phyloP scores from a whole-genome alignment of 2,888 invertebrate genomes.

The Psococerastis gibbosa region DNA sequence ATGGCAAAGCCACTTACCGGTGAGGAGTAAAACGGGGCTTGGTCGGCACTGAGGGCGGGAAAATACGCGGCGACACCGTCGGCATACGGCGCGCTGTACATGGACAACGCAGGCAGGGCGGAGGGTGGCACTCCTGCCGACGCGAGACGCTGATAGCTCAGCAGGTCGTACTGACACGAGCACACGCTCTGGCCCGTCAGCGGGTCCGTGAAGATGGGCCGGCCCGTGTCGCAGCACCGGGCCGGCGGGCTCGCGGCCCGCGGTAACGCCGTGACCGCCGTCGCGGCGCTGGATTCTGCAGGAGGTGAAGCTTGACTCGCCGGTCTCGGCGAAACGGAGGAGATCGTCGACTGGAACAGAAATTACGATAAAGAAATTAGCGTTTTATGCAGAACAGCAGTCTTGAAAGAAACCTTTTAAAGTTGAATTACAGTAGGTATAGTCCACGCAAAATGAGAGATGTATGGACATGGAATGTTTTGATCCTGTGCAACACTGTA shows the following conservation, averaged over 20 bases:
- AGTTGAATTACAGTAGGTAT: no score
- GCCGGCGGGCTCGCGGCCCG: slow-evolving; percentile 28
- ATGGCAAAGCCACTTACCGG: slow-evolving; percentile 54
- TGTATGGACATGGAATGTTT: no score
- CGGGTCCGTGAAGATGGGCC: slow-evolving; percentile 78
- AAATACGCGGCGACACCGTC: slow-evolving; percentile 71
- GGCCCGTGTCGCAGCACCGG: slow-evolving; percentile 79
- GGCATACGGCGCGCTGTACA: slow-evolving; percentile 63
- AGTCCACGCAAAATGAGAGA: no score
- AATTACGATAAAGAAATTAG: slow-evolving; percentile 2
- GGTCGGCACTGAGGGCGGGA: slow-evolving; percentile 66
- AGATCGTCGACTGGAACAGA: slow-evolving; percentile 20
- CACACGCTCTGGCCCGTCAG: slow-evolving; percentile 75
- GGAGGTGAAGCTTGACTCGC: background rate
- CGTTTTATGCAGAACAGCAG: no score
- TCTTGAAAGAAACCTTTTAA: no score
- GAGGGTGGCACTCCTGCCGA: slow-evolving; percentile 34
- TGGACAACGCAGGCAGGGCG: slow-evolving; percentile 55
- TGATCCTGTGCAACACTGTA: no score
- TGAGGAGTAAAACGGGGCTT: slow-evolving; percentile 67
- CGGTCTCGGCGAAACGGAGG: slow-evolving; percentile 3
- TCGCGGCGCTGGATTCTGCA: slow-evolving; percentile 20
- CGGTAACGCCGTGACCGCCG: slow-evolving; percentile 33
- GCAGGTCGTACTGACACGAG: slow-evolving; percentile 78
- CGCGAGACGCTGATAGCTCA: slow-evolving; percentile 64